Conservation (phyloP, 2,113 vertebrate species). For the Varanus komodoensis region DNA sequence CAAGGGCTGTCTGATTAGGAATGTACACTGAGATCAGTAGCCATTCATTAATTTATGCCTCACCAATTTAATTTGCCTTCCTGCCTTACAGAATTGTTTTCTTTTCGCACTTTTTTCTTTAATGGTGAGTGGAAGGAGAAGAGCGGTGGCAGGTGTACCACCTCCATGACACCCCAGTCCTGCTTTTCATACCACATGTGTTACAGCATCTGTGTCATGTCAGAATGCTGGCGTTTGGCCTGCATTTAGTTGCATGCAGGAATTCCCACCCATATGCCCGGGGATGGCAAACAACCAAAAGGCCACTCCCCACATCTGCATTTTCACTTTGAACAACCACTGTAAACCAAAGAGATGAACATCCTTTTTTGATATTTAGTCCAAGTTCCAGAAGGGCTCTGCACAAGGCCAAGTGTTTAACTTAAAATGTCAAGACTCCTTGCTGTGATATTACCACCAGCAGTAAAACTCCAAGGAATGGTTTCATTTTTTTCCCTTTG, state of each 20-base stretch:
- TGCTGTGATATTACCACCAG: not conserved
- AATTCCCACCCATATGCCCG: not conserved
- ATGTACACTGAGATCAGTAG: not conserved
- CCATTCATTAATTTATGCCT: not conserved
- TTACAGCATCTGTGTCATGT: not conserved
- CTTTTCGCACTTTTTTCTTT: not conserved
- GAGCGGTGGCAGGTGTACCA: not conserved
- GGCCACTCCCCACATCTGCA: not conserved
- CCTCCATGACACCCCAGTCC: not conserved
- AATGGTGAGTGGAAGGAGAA: not conserved
- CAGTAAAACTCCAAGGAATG: not conserved
- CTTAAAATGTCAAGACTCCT: not conserved
- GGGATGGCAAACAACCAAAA: no score
- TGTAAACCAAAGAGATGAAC: not conserved
- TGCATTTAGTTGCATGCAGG: not conserved
- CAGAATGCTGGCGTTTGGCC: not conserved
- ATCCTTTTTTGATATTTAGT: not conserved
- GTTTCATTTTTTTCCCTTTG: not conserved
- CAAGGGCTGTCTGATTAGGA: not conserved
- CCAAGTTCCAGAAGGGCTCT: not conserved
- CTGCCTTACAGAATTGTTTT: not conserved
- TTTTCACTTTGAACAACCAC: not conserved
- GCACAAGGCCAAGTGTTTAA: not conserved
- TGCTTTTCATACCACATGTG: not conserved
- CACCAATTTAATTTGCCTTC: no score